Evolutionary conservation across 2,797 vertebrate species (phyloP), one percentile per base, ranked within the genome.

Genomic region (Anas capensis): DNA sequence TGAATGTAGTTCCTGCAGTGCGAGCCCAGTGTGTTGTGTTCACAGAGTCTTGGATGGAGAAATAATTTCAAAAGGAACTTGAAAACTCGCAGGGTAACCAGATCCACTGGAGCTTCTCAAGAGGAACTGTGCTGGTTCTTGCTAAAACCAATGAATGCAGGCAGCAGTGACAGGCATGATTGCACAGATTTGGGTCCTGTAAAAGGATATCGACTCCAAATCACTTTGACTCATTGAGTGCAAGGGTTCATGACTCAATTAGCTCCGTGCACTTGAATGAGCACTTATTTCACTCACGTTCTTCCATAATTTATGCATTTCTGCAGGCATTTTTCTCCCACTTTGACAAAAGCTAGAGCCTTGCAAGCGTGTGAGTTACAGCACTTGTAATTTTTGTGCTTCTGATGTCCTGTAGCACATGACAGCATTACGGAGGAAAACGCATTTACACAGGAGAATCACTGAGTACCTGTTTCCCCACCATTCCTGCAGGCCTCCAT

Each of bases 361-460:
- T 36, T 14, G 36, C 60, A 84, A 44, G 72, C 0, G 3, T 18
- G 73, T 0, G 2, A 57, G 49, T 17, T 42, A 44, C n/a, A 33
- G 64, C 57, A 23, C 71, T 56, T 31, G 49, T 38, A 10, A 1
- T 8, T 31, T 56, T 26, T 34, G 62, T 62, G 71, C 48, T 36
- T n/a, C 69, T 3, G 0, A 54, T 26, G 54, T 4, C 49, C 73
- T 27, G 20, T 3, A 3, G 3, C 7, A 31, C 38, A 4, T 0
- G 11, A 10, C 71, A 53, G 57, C 49, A 9, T 21, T 48, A 5
- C 0, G 11, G 71, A 3, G 31, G 49, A 23, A 21, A 48, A 48
- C 7, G 11, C 46, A 48, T 11, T 48, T 48, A 48, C 46, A 48
- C 21, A 48, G 36, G 36, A 38, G 57, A 3, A 23, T 23, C 0